Percentiles rank a stretch among this genome's conserved stretches.
phyloP scores from a whole-genome alignment of 1,140 invertebrate genomes.

The Agrypnia vestita region DNA sequence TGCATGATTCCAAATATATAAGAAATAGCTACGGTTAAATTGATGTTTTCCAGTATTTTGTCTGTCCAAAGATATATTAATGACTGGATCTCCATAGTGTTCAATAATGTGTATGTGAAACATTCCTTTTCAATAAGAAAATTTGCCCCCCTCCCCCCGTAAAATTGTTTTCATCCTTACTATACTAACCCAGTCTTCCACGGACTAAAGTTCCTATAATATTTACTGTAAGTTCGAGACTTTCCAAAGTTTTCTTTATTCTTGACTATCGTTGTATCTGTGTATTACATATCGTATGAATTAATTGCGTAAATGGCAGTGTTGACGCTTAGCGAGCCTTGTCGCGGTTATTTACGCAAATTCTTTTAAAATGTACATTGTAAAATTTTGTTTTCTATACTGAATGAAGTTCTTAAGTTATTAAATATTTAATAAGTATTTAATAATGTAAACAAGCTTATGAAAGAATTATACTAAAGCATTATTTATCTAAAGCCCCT shows the following conservation, averaged over 20 bases:
- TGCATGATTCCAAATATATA: constrained; percentile 44
- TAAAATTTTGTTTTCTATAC: constrained; percentile 27
- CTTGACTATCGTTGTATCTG: constrained; percentile 58
- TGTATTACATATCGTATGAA: constrained; percentile 59
- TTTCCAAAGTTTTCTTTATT: constrained; percentile 55
- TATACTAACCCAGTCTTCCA: constrained; percentile 62
- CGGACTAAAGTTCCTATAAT: constrained; percentile 62
- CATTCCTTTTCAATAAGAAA: constrained; percentile 37
- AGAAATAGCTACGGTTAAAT: constrained; percentile 41
- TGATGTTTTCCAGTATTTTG: constrained; percentile 58
- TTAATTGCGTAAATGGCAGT: constrained; percentile 40
- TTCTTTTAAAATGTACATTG: constrained; percentile 42
- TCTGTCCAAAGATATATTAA: constrained; percentile 59
- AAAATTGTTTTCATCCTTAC: constrained; percentile 45
- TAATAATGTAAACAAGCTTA: constrained; percentile 10
- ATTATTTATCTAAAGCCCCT: constrained; percentile 35
- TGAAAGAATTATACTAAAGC: constrained; percentile 8
- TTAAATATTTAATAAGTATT: constrained; percentile 31
- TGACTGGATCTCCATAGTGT: constrained; percentile 59
- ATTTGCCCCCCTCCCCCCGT: constrained; percentile 36
- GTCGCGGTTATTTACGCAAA: constrained; percentile 46
- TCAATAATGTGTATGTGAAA: constrained; percentile 49
- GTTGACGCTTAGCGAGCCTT: constrained; percentile 41
- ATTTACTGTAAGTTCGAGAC: constrained; percentile 58
- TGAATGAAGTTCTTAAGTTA: constrained; percentile 25